Percentiles rank a stretch among this genome's conserved stretches.
phyloP scores from a whole-genome alignment of 2,888 invertebrate genomes.

The Polietes domitor region DNA sequence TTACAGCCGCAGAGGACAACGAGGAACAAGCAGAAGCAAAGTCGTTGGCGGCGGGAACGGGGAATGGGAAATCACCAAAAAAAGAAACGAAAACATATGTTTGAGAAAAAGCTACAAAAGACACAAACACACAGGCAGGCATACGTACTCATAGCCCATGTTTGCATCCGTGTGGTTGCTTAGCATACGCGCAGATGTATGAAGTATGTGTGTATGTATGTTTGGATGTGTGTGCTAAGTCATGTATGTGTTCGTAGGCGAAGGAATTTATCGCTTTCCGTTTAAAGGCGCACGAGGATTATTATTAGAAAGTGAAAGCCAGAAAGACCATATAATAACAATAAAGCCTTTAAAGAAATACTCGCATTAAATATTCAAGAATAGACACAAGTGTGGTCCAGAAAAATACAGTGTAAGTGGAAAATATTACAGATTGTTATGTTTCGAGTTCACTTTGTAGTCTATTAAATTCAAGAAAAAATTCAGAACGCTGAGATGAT shows the following conservation, averaged over 20 bases:
- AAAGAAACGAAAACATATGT: slow-evolving; percentile 38
- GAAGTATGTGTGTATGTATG: neutral
- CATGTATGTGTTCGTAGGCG: neutral
- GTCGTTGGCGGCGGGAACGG: neutral
- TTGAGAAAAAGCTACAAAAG: neutral
- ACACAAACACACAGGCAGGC: neutral
- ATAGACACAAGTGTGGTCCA: too few relatives aligned
- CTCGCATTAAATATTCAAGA: too few relatives aligned
- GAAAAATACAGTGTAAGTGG: too few relatives aligned
- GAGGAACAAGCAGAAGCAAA: neutral
- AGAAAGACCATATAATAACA: neutral
- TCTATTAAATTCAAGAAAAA: too few relatives aligned
- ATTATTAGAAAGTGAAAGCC: neutral
- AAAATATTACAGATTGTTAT: too few relatives aligned
- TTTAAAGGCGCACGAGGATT: neutral
- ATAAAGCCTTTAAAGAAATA: neutral
- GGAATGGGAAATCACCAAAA: slow-evolving; percentile 22
- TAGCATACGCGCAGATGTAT: too few relatives aligned
- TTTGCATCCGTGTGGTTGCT: too few relatives aligned
- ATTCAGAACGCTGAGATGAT: too few relatives aligned
- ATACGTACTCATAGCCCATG: neutral
- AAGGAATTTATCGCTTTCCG: neutral
- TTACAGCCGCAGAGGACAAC: slow-evolving; percentile 6
- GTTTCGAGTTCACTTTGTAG: too few relatives aligned
- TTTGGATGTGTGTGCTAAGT: neutral